Evolutionary conservation across 2,797 vertebrate species (phyloP).

Genomic region (Amblyopsis hoosieri): DNA sequence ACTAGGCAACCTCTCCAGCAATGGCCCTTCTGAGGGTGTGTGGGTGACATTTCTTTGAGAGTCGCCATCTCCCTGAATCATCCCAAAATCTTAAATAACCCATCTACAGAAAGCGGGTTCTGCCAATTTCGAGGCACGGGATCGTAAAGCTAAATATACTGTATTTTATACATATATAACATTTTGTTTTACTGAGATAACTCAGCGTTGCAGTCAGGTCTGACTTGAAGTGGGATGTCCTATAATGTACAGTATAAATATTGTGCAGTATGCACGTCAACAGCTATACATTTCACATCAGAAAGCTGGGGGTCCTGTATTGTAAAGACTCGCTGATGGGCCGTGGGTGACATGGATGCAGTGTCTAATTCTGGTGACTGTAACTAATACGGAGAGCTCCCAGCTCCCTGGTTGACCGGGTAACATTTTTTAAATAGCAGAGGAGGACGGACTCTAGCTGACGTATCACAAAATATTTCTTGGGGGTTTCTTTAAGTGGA

Average conservation of each 20-base stretch:
- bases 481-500: constrained; percentile 39
- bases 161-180: no score
- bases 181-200: no score
- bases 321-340: constrained; percentile 9
- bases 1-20: constrained; percentile 49
- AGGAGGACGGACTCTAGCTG: constrained; percentile 10
- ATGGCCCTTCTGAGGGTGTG: constrained; percentile 41
- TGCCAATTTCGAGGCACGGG: constrained; percentile 18
- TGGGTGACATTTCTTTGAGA: constrained; percentile 65
- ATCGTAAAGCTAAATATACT: no score
- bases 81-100: constrained; percentile 48
- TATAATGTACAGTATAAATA: constrained; percentile 15
- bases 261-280: neutral
- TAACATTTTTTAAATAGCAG: neutral
- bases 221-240: constrained; percentile 11
- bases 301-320: neutral
- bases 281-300: constrained; percentile 5
- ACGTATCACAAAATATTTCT: constrained; percentile 43
- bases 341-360: constrained; percentile 26
- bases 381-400: constrained; percentile 3
- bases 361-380: constrained; percentile 23
- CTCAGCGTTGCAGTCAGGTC: neutral
- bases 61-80: constrained; percentile 52
- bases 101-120: constrained; percentile 23
- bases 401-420: constrained; percentile 20